Evolutionary conservation across 2,888 invertebrate species (phyloP).

Genomic region (Therioaphis trifolii): DNA sequence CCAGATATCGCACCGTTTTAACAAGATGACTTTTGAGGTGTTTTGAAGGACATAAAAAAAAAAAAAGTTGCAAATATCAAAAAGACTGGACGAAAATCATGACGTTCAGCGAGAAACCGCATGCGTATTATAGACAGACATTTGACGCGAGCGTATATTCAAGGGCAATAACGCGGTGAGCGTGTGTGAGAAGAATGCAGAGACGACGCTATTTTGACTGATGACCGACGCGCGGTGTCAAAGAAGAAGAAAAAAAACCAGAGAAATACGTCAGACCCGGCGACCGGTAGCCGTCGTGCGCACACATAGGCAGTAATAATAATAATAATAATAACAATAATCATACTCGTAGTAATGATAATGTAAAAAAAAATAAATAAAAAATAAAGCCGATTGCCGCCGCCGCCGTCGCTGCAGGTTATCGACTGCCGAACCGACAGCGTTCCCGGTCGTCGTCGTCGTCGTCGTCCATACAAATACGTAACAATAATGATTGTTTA

Average conservation of each 20-base stretch:
- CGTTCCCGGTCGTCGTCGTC: background rate
- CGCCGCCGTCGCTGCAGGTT: background rate
- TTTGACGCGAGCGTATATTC: background rate
- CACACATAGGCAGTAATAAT: conserved; percentile 1
- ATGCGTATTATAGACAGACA: too few relatives aligned
- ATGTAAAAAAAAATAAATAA: too few relatives aligned
- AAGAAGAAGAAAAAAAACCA: background rate
- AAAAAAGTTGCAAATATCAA: too few relatives aligned
- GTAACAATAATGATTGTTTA: conserved; percentile 22
- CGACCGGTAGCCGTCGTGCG: conserved; percentile 32
- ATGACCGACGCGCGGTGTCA: conserved; percentile 14
- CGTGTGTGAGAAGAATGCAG: background rate
- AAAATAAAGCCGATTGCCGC: conserved; percentile 27
- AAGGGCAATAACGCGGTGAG: background rate
- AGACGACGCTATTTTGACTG: conserved; percentile 36
- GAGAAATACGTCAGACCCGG: background rate
- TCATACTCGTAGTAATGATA: too few relatives aligned
- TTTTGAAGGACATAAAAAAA: too few relatives aligned
- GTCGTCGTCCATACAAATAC: background rate
- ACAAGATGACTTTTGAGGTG: too few relatives aligned
- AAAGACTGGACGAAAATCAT: too few relatives aligned
- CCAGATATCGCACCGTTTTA: too few relatives aligned
- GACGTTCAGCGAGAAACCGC: too few relatives aligned
- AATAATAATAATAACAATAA: background rate
- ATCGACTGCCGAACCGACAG: conserved; percentile 40